A percentile compares a stretch with the other conserved stretches of the same genome.
These are phyloP conservation scores for Eilema sororculum DNA, from an alignment of 2,888 invertebrate genomes.

Conservation along the genomic window DNA sequence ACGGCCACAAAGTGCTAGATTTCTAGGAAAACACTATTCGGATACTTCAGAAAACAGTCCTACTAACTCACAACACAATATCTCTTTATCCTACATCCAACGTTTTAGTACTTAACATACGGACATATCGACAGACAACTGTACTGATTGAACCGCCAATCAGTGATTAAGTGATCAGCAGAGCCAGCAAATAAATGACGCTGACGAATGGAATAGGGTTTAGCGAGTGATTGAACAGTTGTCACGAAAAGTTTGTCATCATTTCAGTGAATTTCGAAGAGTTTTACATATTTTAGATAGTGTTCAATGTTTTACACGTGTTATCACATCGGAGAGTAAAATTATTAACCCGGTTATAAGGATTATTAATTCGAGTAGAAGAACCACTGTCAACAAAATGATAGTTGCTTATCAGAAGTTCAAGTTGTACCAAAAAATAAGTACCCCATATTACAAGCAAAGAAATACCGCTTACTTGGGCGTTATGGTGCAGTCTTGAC, in stretches of 20 bases:
- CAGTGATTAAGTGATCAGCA: conserved; percentile 19
- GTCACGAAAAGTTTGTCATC: neutral
- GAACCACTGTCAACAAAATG: neutral
- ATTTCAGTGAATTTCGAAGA: neutral
- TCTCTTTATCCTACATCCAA: neutral
- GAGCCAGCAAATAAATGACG: conserved; percentile 5
- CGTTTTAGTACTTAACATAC: conserved; percentile 17
- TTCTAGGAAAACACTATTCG: too few species aligned
- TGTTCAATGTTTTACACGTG: too few species aligned
- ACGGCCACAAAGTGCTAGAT: too few species aligned
- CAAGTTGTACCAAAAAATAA: neutral
- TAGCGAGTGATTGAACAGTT: neutral
- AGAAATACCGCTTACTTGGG: too few species aligned
- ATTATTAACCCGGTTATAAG: neutral
- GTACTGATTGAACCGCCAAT: conserved; percentile 31
- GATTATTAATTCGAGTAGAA: neutral
- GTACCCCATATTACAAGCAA: too few species aligned
- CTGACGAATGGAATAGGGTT: neutral
- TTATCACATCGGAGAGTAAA: neutral
- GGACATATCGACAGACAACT: conserved; percentile 29
- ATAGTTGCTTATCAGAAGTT: neutral
- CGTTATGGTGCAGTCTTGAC: too few species aligned
- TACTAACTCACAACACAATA: neutral
- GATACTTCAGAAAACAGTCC: neutral
- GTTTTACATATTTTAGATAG: neutral